Evolutionary conservation across 1,140 invertebrate species (phyloP).

Genomic region (Procambarus clarkii): DNA sequence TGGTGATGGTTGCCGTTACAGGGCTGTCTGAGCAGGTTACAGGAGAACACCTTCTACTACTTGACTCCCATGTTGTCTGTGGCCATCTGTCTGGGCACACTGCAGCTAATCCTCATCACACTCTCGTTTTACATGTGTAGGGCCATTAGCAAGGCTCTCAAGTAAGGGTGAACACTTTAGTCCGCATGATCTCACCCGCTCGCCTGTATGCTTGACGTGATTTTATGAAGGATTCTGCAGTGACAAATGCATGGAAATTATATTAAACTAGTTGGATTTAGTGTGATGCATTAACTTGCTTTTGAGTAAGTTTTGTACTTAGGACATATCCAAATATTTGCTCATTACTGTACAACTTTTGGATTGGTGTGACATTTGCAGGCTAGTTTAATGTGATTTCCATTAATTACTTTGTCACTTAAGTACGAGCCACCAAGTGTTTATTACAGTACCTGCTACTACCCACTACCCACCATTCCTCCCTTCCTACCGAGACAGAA

Average conservation of each 20-base stretch:
- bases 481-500: not conserved
- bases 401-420: not conserved
- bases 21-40: constrained; percentile 64
- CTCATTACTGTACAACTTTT: not conserved
- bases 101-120: constrained; percentile 68
- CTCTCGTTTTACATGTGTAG: constrained; percentile 70
- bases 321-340: not conserved
- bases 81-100: constrained; percentile 64
- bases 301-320: not conserved
- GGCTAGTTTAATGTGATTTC: not conserved
- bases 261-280: not conserved
- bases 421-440: not conserved
- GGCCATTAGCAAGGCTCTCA: constrained; percentile 68
- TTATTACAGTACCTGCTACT: not conserved
- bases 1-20: constrained; percentile 34
- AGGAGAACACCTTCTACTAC: constrained; percentile 68
- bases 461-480: not conserved
- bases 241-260: constrained; percentile 1
- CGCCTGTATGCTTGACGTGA: not conserved
- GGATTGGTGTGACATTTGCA: not conserved
- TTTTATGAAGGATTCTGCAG: not conserved
- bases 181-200: constrained; percentile 14
- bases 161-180: constrained; percentile 55
- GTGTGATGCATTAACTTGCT: not conserved
- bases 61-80: constrained; percentile 65